These are phyloP conservation scores for Hemiprocne comata DNA, from an alignment of 2,113 vertebrate genomes.

Conservation along the genomic window DNA sequence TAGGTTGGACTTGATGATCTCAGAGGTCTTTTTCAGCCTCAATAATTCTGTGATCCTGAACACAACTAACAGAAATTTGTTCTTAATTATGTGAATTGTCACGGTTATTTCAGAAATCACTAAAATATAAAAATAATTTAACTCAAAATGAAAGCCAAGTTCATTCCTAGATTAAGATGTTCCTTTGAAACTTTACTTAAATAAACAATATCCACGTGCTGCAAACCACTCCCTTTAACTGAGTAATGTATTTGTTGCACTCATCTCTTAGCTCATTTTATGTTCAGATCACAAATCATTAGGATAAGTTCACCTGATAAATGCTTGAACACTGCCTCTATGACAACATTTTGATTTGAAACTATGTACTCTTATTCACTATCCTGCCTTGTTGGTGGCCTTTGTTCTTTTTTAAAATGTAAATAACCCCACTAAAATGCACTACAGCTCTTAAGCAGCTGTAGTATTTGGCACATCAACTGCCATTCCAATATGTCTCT, in stretches of 20 bases:
- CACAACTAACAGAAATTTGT: not conserved
- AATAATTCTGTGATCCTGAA: too few relatives aligned
- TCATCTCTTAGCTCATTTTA: not conserved
- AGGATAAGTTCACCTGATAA: not conserved
- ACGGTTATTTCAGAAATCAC: not conserved
- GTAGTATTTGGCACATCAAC: not conserved
- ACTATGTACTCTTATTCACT: not conserved
- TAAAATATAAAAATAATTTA: not conserved
- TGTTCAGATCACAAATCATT: not conserved
- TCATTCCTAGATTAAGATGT: not conserved
- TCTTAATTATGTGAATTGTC: not conserved
- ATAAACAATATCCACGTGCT: not conserved
- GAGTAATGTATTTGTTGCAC: not conserved
- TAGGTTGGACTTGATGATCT: too few relatives aligned
- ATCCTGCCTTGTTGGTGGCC: not conserved
- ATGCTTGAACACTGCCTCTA: not conserved
- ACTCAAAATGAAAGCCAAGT: not conserved
- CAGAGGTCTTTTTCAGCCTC: too few relatives aligned
- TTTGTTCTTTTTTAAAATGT: not conserved
- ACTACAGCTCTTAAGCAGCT: not conserved
- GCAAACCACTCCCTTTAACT: not conserved
- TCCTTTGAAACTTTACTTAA: not conserved
- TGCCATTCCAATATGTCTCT: not conserved
- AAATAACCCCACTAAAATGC: not conserved
- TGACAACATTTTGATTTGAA: not conserved